Evolutionary conservation across 1,140 invertebrate genomes (phyloP).

Genomic region (Reticulitermes speratus): DNA sequence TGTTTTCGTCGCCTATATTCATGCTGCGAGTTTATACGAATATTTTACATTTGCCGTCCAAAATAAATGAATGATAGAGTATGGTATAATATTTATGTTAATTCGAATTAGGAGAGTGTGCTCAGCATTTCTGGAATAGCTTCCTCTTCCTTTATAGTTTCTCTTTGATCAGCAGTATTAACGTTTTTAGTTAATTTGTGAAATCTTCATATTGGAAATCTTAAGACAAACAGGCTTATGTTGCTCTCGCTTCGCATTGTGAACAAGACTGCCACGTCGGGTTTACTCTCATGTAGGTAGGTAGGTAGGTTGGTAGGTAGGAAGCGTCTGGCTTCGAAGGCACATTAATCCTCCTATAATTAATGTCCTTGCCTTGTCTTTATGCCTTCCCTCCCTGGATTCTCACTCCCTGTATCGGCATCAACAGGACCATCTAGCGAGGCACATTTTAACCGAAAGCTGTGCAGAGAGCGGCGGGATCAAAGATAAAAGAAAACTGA

Average conservation of each 20-base stretch:
- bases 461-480: neutral
- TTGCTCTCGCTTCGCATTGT: neutral
- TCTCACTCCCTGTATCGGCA: neutral
- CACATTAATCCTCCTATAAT: constrained; percentile 9
- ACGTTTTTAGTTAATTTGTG: too few species aligned
- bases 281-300: neutral
- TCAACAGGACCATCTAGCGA: neutral
- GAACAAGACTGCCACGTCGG: neutral
- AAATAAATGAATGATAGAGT: too few species aligned
- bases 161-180: too few species aligned
- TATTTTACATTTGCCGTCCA: too few species aligned
- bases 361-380: constrained; percentile 15
- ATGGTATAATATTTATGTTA: too few species aligned
- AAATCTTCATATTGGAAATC: too few species aligned
- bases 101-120: too few species aligned
- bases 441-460: constrained; percentile 1
- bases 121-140: too few species aligned
- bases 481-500: neutral
- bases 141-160: too few species aligned
- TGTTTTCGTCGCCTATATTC: too few species aligned
- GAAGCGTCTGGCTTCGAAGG: constrained; percentile 7
- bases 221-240: too few species aligned
- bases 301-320: neutral
- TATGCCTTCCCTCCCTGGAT: constrained; percentile 8
- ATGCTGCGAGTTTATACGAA: too few species aligned